Percentiles rank a stretch among this genome's conserved stretches.
Conservation (phyloP, 2,888 invertebrate species). For the Eumacrocentrus americanus region DNA sequence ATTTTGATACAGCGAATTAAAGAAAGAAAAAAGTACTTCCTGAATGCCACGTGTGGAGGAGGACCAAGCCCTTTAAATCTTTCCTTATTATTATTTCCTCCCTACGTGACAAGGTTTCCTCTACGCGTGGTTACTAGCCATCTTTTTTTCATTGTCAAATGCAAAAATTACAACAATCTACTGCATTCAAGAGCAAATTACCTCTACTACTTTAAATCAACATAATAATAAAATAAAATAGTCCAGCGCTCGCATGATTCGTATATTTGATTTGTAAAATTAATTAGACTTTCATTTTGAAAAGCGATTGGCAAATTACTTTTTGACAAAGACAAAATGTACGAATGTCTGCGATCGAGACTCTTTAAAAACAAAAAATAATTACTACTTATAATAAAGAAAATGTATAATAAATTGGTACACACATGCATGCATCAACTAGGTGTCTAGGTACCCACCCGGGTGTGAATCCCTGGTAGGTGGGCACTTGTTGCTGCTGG, state of each 20-base stretch:
- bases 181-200: conserved; percentile 14
- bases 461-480: conserved; percentile 62
- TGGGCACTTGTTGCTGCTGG: conserved; percentile 61
- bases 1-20: not conserved
- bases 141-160: not conserved
- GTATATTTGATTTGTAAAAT: not conserved
- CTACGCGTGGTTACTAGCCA: not conserved
- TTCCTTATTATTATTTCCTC: not conserved
- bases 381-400: conserved; percentile 25
- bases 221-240: not conserved
- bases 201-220: not conserved
- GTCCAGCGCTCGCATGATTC: not conserved
- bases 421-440: conserved; percentile 61
- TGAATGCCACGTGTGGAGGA: not conserved
- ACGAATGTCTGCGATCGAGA: not conserved
- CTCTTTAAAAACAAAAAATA: conserved; percentile 17
- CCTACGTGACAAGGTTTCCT: not conserved
- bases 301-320: not conserved
- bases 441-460: conserved; percentile 62
- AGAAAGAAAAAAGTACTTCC: not conserved
- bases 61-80: not conserved
- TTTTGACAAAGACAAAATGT: not conserved
- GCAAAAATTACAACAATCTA: conserved; percentile 2
- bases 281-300: not conserved
- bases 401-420: conserved; percentile 53